Percentiles rank a stretch among this genome's conserved stretches.
phyloP scores from a whole-genome alignment of 2,113 vertebrate genomes.

The Prunella fulvescens region DNA sequence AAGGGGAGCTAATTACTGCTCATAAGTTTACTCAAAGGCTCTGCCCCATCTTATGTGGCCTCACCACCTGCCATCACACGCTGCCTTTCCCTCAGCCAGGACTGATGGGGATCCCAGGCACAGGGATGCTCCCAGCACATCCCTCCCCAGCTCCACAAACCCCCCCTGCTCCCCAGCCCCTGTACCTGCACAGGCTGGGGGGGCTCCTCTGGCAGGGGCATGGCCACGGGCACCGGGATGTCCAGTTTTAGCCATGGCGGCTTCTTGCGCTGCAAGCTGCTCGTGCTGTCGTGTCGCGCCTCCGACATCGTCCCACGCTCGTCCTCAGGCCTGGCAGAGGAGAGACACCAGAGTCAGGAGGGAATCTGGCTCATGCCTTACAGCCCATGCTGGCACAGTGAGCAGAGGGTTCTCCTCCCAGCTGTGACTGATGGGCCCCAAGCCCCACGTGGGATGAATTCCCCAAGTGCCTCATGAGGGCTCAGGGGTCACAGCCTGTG shows the following conservation, averaged over 20 bases:
- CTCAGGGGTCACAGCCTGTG: neutral
- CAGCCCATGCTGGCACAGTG: accelerated
- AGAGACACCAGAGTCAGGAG: neutral
- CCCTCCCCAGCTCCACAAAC: neutral
- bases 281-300: constrained; percentile 85
- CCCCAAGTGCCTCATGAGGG: neutral
- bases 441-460: accelerated
- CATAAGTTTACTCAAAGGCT: neutral
- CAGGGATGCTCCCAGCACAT: neutral
- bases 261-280: constrained; percentile 97
- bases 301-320: constrained; percentile 84
- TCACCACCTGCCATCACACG: accelerated
- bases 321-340: constrained; percentile 69
- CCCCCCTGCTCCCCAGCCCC: neutral
- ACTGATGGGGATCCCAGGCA: neutral
- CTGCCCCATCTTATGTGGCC: neutral
- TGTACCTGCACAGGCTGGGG: constrained; percentile 81
- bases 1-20: neutral
- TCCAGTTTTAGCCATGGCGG: constrained; percentile 95
- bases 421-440: neutral
- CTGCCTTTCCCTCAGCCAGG: neutral
- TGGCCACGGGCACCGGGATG: constrained; percentile 82
- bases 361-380: neutral
- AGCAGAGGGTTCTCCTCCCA: neutral
- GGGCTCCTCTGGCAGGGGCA: constrained; percentile 78